Conservation (phyloP, 1,140 invertebrate genomes). For the Temnothorax longispinosus region DNA sequence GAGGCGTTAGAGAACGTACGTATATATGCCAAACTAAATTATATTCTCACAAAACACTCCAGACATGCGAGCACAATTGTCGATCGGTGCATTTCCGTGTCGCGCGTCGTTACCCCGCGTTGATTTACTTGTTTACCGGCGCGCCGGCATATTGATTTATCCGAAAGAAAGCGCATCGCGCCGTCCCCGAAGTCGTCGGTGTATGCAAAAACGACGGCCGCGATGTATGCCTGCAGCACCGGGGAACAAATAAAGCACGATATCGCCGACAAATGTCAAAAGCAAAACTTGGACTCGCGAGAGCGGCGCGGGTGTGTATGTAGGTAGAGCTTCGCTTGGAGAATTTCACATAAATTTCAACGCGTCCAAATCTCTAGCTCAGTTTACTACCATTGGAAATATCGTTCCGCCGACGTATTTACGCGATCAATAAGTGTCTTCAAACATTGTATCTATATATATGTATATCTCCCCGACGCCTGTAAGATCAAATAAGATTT, state of each 20-base stretch:
- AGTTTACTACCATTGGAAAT: constrained; percentile 49
- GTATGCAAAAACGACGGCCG: constrained; percentile 43
- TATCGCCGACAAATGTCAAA: constrained; percentile 56
- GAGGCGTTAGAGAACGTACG: neutral
- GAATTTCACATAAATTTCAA: constrained; percentile 62
- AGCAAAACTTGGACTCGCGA: constrained; percentile 45
- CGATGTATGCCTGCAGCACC: constrained; percentile 14
- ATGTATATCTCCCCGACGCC: neutral
- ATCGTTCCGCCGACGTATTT: constrained; percentile 50
- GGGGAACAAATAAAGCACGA: constrained; percentile 49
- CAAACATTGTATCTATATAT: constrained; percentile 18
- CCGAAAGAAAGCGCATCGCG: constrained; percentile 56
- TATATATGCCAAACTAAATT: constrained; percentile 22
- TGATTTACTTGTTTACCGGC: constrained; percentile 60
- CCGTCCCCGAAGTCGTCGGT: constrained; percentile 21
- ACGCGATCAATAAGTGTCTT: constrained; percentile 54
- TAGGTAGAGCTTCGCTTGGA: neutral
- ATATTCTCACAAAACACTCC: constrained; percentile 37
- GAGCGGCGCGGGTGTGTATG: neutral
- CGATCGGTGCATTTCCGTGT: constrained; percentile 54
- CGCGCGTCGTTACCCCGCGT: constrained; percentile 55
- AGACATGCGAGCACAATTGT: constrained; percentile 40
- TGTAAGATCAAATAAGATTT: neutral
- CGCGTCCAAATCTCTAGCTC: constrained; percentile 29
- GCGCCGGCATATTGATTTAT: constrained; percentile 61